Conservation (phyloP, 2,797 vertebrate species). For the Pipistrellus kuhlii region DNA sequence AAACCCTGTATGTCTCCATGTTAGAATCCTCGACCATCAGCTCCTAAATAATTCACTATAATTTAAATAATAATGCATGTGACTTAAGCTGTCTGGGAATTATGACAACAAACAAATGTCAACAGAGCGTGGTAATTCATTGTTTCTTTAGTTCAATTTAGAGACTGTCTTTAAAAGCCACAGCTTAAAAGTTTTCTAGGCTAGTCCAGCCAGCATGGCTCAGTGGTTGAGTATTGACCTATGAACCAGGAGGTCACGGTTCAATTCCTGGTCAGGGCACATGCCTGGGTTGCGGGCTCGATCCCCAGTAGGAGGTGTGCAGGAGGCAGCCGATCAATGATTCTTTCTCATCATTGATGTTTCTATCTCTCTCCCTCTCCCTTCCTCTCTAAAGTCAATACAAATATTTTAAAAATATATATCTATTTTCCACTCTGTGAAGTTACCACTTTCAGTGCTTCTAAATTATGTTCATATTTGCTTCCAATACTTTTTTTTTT, state of each 20-base stretch:
- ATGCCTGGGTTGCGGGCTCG: too few species aligned
- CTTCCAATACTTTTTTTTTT: not conserved
- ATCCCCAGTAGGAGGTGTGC: too few species aligned
- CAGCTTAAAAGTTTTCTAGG: not conserved
- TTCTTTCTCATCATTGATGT: too few species aligned
- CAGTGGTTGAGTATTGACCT: too few species aligned
- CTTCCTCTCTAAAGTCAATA: too few species aligned
- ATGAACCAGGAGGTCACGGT: too few species aligned
- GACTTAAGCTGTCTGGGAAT: not conserved
- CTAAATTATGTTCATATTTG: slow-evolving; percentile 14
- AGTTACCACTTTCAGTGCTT: not conserved
- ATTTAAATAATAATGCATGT: not conserved
- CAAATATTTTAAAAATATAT: too few species aligned
- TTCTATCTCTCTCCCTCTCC: too few species aligned
- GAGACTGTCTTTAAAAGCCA: not conserved
- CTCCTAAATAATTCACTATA: not conserved
- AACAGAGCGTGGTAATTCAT: not conserved
- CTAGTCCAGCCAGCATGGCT: not conserved
- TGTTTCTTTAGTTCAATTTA: slow-evolving; percentile 6
- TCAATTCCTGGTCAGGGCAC: too few species aligned
- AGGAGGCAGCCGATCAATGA: too few species aligned
- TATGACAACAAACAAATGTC: not conserved
- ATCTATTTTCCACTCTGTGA: not conserved
- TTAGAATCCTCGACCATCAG: not conserved
- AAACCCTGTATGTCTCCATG: not conserved